Base-by-base conservation (phyloP, 2,797 vertebrate species). In the Ambastaia sidthimunki region DNA sequence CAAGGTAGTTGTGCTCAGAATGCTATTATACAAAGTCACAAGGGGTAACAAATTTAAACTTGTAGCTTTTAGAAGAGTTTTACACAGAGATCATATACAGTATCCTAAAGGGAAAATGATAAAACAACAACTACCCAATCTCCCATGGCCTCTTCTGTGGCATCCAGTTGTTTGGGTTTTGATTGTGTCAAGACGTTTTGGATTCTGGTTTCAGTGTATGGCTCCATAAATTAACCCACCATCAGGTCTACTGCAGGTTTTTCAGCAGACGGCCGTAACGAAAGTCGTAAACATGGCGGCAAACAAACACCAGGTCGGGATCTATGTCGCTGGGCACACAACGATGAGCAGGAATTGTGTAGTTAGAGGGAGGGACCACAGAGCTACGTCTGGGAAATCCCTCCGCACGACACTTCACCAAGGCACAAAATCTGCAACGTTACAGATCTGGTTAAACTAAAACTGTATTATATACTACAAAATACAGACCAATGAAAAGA, bases 251-350 rank as follows among this genome's bases (percentile, higher is more conserved):
- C 93, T 99, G 98, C 4, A 98, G 96, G 90, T 99, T 99, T 94
- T 99, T 99, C 87, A 99, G 93, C 90, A 99, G 96, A 87, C 98
- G 98, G 75, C 97, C 97, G 6, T 96, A 97, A 85, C 98, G 94
- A 90, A 98, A 99, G 91, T 99, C 98, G 19, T 99, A 99, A 93
- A 99, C 98, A 52, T 99, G 97, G 84, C 98, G 97, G 89, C 98
- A 99, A 90, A 99, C 96, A 85, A 97, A 98, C 91, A 99, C 97
- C 92, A 98, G 92, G 85, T 98, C 96, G 0, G 96, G 96, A 89
- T 99, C 96, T 25, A 96, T 94, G 93, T 97, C 96, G 81, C 96
- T 90, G 34, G 98, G 96, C 91, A 98, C 96, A 88, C 96, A 96
- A 92, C 96, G 97, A 92, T 99, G 97, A 85, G 96, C 92, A 71